These are phyloP conservation scores for Rutpela maculata DNA, from an alignment of 2,888 invertebrate genomes.

Conservation along the genomic window DNA sequence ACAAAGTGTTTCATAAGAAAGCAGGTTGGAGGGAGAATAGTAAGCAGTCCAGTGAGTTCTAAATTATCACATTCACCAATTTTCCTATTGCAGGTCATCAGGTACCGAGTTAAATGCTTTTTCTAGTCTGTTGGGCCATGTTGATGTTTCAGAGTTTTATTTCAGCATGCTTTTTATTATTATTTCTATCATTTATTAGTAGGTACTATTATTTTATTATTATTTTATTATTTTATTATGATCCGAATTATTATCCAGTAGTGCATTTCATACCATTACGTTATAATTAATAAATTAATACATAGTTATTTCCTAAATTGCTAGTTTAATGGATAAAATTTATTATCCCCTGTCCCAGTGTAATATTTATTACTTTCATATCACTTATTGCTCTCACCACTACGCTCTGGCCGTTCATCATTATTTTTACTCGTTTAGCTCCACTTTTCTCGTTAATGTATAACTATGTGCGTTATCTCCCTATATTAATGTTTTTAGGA, in stretches of 20 bases:
- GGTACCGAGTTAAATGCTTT: too few species aligned
- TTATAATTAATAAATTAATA: not conserved
- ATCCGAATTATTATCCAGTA: not conserved
- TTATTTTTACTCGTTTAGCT: conserved; percentile 7
- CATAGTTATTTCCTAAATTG: not conserved
- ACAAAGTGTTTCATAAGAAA: too few species aligned
- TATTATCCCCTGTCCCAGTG: not conserved
- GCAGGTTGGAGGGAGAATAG: too few species aligned
- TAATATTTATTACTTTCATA: conserved; percentile 3
- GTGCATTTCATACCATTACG: not conserved
- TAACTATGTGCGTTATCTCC: conserved; percentile 14
- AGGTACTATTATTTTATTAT: too few species aligned
- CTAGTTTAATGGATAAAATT: not conserved
- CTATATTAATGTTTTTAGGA: conserved; percentile 31
- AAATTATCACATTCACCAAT: too few species aligned
- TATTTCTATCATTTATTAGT: too few species aligned
- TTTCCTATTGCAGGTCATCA: too few species aligned
- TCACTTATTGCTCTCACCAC: not conserved
- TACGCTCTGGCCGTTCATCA: not conserved
- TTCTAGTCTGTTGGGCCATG: too few species aligned
- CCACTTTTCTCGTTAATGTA: conserved; percentile 2
- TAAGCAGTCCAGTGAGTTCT: too few species aligned
- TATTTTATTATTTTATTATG: too few species aligned
- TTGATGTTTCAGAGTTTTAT: too few species aligned
- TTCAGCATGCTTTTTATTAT: too few species aligned